Base-by-base conservation (phyloP, 2,888 invertebrate species). In the Temnothorax rugatulus region DNA sequence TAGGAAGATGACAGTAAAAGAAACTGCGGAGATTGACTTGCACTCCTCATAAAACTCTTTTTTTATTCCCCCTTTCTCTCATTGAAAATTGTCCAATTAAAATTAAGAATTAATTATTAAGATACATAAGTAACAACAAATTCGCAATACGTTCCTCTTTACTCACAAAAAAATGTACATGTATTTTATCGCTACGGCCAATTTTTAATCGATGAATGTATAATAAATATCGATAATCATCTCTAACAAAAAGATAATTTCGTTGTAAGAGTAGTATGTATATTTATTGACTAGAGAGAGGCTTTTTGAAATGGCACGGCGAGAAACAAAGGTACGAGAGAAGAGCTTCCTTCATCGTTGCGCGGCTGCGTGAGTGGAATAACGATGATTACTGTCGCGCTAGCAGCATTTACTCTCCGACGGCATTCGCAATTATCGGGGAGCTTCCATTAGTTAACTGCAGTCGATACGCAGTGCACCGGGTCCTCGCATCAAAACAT, bases 371-470 rank as follows among this genome's bases (percentile, higher is more conserved):
- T 59, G 88, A 84, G 88, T 86, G 84, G 86, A 84, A 91, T 92
- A 93, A 93, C 92, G 93, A 94, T 94, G 94, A 94, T 94, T 94
- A 94, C 93, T 93, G 92, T 92, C 92, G 92, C 91, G 89, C 87
- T 86, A 88, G 92, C 91, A 92, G 93, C 93, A 93, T 94, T 94
- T 93, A 93, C 92, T 93, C 93, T 91, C 90, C 91, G 90, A 77
- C 86, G 86, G 85, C 91, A 93, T 92, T 94, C 91, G 94, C 94
- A 94, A 94, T 94, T 94, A 94, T 94, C 94, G 93, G 93, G 91
- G 92, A 94, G 94, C 93, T 93, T 94, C 94, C 94, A 94, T 94
- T 94, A 94, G 94, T 94, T 94, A 94, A 94, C 94, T 93, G 92
- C 93, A 94, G 93, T 94, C 94, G 93, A 94, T 94, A 94, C 92